Evolutionary conservation across 2,113 vertebrate species (phyloP).

Genomic region (Ellobius talpinus): DNA sequence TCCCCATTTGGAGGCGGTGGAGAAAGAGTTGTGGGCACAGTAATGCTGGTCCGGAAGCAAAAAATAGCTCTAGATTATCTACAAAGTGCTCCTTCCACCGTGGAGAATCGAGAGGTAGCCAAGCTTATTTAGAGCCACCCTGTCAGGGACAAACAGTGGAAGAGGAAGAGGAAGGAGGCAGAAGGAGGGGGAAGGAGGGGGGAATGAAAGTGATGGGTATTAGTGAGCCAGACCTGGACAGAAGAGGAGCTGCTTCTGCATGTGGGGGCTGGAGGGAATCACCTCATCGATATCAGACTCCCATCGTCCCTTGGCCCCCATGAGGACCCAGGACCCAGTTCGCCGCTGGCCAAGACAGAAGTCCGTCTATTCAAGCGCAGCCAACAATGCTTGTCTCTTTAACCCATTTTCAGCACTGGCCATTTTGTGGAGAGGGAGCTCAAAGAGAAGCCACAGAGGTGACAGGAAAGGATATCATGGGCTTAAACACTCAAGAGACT

Average conservation of each 20-base stretch:
- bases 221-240: background rate
- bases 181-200: no score
- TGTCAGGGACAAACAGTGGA: background rate
- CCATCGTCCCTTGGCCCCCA: no score
- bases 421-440: background rate
- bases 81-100: background rate
- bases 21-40: background rate
- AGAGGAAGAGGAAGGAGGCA: no score
- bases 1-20: accelerated
- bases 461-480: background rate
- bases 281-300: accelerated
- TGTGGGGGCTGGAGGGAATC: accelerated
- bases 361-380: accelerated
- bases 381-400: accelerated
- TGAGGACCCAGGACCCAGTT: background rate
- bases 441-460: background rate
- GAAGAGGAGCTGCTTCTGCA: background rate
- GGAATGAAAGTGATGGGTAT: background rate
- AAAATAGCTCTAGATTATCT: background rate
- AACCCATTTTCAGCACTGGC: background rate
- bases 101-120: background rate
- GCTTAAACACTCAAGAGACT: accelerated
- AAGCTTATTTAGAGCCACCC: background rate
- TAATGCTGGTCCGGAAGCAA: background rate
- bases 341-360: background rate